Evolutionary conservation across 2,797 vertebrate genomes (phyloP).

Genomic region (Gymnothorax javanicus): DNA sequence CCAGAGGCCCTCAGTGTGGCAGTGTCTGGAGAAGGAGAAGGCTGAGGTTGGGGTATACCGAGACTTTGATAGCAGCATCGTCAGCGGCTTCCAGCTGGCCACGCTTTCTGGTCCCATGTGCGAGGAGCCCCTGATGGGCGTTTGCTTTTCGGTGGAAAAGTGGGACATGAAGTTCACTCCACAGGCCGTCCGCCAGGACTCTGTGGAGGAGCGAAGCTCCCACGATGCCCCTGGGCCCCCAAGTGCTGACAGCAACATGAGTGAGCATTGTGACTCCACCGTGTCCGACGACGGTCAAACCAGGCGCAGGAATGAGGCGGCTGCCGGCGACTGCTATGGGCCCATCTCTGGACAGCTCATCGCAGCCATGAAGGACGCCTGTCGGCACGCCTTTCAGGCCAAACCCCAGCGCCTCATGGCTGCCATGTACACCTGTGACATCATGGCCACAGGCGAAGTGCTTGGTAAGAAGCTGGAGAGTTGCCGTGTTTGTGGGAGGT

Average conservation of each 20-base stretch:
- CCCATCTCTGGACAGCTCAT: constrained; percentile 94
- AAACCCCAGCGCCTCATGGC: constrained; percentile 95
- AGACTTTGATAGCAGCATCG: constrained; percentile 88
- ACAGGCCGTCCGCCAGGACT: constrained; percentile 51
- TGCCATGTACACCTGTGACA: constrained; percentile 97
- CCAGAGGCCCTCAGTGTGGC: constrained; percentile 81
- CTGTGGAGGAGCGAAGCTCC: constrained; percentile 29
- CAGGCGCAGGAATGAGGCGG: constrained; percentile 59
- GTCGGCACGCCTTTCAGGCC: constrained; percentile 85
- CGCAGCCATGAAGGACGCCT: constrained; percentile 92
- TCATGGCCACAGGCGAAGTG: constrained; percentile 93
- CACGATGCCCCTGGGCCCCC: constrained; percentile 24
- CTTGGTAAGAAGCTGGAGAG: constrained; percentile 77
- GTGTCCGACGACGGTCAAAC: constrained; percentile 26
- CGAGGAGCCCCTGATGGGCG: constrained; percentile 96
- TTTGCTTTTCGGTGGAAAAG: constrained; percentile 88
- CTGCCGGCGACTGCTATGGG: constrained; percentile 79
- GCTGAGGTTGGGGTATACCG: constrained; percentile 60
- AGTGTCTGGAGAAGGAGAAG: constrained; percentile 68
- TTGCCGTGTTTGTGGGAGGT: background rate
- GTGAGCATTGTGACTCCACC: background rate
- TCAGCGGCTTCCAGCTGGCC: constrained; percentile 95
- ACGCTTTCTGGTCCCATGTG: constrained; percentile 92
- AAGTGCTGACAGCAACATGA: background rate
- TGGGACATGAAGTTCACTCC: constrained; percentile 77